A percentile compares a stretch with the other conserved stretches of the same genome.
phyloP scores from a whole-genome alignment of 1,140 invertebrate species.

The Drosophila sp. region DNA sequence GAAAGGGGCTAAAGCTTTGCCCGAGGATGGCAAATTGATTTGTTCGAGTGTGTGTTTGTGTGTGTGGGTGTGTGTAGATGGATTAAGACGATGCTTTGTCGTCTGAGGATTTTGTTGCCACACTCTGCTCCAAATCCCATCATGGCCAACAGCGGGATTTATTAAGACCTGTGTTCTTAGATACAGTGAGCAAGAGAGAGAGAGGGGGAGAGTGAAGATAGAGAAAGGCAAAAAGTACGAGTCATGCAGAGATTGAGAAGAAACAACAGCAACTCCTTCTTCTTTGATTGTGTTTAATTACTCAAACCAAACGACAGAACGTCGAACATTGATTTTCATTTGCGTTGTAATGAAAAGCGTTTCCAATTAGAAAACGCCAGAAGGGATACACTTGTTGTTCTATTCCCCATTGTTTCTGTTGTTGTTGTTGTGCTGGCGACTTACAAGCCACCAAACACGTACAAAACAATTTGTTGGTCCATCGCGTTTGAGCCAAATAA shows the following conservation, averaged over 20 bases:
- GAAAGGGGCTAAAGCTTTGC: slow-evolving; percentile 9
- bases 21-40: slow-evolving; percentile 67
- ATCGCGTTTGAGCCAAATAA: slow-evolving; percentile 38
- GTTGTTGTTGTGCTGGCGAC: slow-evolving; percentile 7
- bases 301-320: slow-evolving; percentile 62
- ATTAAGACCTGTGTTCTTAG: slow-evolving; percentile 30
- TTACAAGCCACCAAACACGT: slow-evolving; percentile 56
- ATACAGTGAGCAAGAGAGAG: not conserved
- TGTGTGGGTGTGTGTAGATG: slow-evolving; percentile 14
- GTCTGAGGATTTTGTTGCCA: slow-evolving; percentile 31
- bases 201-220: not conserved
- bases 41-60: slow-evolving; percentile 27
- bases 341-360: slow-evolving; percentile 49
- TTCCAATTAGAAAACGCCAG: slow-evolving; percentile 68
- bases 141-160: slow-evolving; percentile 24
- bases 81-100: slow-evolving; percentile 43
- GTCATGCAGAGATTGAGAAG: not conserved
- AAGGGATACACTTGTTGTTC: slow-evolving; percentile 23
- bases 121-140: slow-evolving; percentile 11
- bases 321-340: slow-evolving; percentile 57
- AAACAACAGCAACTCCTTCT: slow-evolving; percentile 19
- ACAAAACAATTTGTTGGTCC: slow-evolving; percentile 62
- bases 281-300: slow-evolving; percentile 69
- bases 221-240: slow-evolving; percentile 7
- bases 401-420: not conserved